A percentile compares a stretch with the other conserved stretches of the same genome.
These are phyloP conservation scores for Eurois occulta DNA, from an alignment of 2,888 invertebrate genomes.

Conservation along the genomic window DNA sequence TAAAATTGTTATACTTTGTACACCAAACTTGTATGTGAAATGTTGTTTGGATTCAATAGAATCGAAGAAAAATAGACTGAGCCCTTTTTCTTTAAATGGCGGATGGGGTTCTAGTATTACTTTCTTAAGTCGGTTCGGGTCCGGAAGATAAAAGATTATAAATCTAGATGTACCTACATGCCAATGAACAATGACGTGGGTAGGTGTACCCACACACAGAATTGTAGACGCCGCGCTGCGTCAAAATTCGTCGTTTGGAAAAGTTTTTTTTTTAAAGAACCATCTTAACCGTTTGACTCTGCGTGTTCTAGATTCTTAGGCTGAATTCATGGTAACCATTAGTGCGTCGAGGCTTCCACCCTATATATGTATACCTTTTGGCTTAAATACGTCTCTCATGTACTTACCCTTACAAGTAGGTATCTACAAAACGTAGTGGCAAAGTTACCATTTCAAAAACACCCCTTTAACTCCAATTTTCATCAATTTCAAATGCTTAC, in stretches of 20 bases:
- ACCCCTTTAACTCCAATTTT: slow-evolving; percentile 1
- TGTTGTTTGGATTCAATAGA: background rate
- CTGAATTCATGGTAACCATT: background rate
- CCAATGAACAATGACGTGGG: background rate
- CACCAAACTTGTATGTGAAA: background rate
- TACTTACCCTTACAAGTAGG: background rate
- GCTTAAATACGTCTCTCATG: background rate
- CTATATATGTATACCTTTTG: background rate
- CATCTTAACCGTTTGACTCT: no score
- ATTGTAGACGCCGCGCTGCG: background rate
- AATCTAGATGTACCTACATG: background rate
- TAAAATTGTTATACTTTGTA: background rate
- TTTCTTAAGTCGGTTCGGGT: background rate
- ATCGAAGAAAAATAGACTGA: background rate
- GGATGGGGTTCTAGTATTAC: background rate
- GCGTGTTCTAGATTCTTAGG: background rate
- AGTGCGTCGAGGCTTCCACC: background rate
- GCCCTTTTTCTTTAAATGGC: background rate
- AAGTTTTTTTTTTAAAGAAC: background rate
- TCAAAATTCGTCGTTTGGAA: background rate
- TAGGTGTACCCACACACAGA: background rate
- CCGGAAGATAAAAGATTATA: background rate
- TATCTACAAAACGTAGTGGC: background rate
- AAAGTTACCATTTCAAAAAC: background rate
- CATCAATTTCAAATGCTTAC: slow-evolving; percentile 1